A percentile compares a stretch with the other conserved stretches of the same genome.
phyloP scores from a whole-genome alignment of 2,888 invertebrate genomes.

The Yponomeuta cagnagella region DNA sequence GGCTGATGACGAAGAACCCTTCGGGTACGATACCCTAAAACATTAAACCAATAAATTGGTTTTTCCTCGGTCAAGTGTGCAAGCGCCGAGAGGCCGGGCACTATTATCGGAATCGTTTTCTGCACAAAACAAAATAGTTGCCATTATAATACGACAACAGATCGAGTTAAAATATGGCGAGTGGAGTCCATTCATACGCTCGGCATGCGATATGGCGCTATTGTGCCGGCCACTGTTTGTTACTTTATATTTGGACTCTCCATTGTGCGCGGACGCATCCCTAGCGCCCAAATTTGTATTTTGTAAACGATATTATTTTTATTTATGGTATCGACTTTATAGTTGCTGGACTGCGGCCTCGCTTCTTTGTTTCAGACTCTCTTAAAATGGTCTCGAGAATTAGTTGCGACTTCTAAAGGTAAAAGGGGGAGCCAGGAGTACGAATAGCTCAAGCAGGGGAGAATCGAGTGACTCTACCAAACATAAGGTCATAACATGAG shows the following conservation, averaged over 20 bases:
- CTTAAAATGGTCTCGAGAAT: neutral
- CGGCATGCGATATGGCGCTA: slow-evolving; percentile 17
- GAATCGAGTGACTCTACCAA: no score
- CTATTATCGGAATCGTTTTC: neutral
- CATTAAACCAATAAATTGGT: neutral
- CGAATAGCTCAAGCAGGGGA: no score
- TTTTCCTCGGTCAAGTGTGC: neutral
- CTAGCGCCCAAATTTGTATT: slow-evolving; percentile 18
- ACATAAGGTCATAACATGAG: no score
- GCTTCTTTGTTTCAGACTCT: neutral
- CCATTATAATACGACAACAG: slow-evolving; percentile 15
- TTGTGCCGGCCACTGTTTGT: slow-evolving; percentile 21
- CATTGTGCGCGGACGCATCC: slow-evolving; percentile 16
- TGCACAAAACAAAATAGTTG: slow-evolving; percentile 11
- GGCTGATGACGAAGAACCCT: no score
- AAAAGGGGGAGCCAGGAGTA: neutral
- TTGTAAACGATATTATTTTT: slow-evolving; percentile 15
- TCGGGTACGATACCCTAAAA: neutral
- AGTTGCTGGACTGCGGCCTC: neutral
- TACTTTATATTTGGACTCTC: slow-evolving; percentile 17
- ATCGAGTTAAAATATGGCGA: slow-evolving; percentile 12
- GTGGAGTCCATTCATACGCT: slow-evolving; percentile 18
- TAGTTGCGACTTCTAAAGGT: neutral
- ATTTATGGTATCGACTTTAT: slow-evolving; percentile 11
- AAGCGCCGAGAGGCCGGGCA: neutral